A percentile compares a stretch with the other conserved stretches of the same genome.
phyloP scores from a whole-genome alignment of 23 tunicate genomes.

The Aplidium turbinatum region DNA sequence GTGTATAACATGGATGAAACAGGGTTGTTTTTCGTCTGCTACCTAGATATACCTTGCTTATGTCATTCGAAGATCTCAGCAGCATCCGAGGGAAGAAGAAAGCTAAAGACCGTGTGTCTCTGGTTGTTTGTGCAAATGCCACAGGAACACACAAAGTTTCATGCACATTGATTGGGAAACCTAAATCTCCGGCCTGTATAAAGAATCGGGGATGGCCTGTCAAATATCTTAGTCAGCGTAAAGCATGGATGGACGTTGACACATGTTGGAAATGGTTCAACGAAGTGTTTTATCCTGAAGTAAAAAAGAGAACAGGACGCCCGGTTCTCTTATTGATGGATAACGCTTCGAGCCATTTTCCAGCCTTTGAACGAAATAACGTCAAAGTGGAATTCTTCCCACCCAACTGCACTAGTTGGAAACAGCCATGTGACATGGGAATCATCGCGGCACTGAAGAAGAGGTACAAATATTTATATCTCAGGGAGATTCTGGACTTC shows the following conservation, averaged over 20 bases:
- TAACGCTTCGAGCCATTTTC: slow-evolving; percentile 45
- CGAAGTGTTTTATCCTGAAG: slow-evolving; percentile 33
- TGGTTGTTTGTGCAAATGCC: slow-evolving; percentile 49
- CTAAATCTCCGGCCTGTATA: slow-evolving; percentile 45
- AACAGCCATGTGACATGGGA: slow-evolving; percentile 57
- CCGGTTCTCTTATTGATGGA: slow-evolving; percentile 38
- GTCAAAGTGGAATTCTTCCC: slow-evolving; percentile 46
- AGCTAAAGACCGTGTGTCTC: slow-evolving; percentile 29
- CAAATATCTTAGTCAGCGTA: slow-evolving; percentile 39
- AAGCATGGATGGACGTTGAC: slow-evolving; percentile 53
- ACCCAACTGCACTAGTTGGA: slow-evolving; percentile 48
- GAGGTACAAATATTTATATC: slow-evolving; percentile 38
- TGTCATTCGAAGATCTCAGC: slow-evolving; percentile 32
- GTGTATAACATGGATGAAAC: slow-evolving; percentile 69
- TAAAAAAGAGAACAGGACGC: slow-evolving; percentile 51
- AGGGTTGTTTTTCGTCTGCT: slow-evolving; percentile 53
- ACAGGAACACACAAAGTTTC: slow-evolving; percentile 53
- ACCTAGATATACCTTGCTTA: slow-evolving; percentile 42
- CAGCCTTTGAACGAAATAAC: slow-evolving; percentile 42
- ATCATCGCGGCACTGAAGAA: slow-evolving; percentile 51
- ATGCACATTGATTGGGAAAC: slow-evolving; percentile 45
- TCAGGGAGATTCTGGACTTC: slow-evolving; percentile 19
- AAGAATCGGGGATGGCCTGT: slow-evolving; percentile 37
- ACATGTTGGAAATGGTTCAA: slow-evolving; percentile 51
- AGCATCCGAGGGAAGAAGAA: slow-evolving; percentile 35